Evolutionary conservation across 2,888 invertebrate genomes (phyloP).

Genomic region (Pherbina coryleti): DNA sequence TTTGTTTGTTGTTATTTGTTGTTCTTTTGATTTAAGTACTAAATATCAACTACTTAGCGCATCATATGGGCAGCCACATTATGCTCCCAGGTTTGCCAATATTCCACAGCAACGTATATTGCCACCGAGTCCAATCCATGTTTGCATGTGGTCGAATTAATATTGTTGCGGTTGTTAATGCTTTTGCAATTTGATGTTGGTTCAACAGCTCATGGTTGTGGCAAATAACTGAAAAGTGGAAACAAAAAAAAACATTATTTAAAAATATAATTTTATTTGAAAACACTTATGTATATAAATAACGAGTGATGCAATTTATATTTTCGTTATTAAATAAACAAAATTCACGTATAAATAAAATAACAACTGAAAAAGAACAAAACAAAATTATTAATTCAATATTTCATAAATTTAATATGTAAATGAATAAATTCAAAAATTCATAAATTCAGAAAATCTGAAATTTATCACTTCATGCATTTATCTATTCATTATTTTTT

Average conservation of each 20-base stretch:
- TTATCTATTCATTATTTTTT: too few relatives aligned
- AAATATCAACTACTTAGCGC: constrained; percentile 45
- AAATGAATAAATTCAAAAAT: neutral
- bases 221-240: constrained; percentile 17
- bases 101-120: constrained; percentile 65
- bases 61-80: constrained; percentile 69
- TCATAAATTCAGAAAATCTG: neutral
- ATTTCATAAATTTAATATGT: neutral
- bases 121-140: constrained; percentile 70
- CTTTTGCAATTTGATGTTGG: neutral
- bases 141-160: constrained; percentile 48
- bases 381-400: neutral
- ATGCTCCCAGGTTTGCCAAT: constrained; percentile 57
- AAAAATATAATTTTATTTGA: neutral
- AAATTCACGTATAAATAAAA: neutral
- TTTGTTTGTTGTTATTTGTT: neutral
- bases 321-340: too few relatives aligned
- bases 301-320: too few relatives aligned
- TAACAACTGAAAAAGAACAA: neutral
- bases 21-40: neutral
- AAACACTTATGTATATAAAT: too few relatives aligned
- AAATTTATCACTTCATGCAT: too few relatives aligned
- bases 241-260: neutral
- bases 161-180: neutral
- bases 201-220: constrained; percentile 17